Evolutionary conservation across 2,797 vertebrate genomes (phyloP), one percentile per base, ranked within the genome.

Genomic region (Hypotaenidia okinawae): DNA sequence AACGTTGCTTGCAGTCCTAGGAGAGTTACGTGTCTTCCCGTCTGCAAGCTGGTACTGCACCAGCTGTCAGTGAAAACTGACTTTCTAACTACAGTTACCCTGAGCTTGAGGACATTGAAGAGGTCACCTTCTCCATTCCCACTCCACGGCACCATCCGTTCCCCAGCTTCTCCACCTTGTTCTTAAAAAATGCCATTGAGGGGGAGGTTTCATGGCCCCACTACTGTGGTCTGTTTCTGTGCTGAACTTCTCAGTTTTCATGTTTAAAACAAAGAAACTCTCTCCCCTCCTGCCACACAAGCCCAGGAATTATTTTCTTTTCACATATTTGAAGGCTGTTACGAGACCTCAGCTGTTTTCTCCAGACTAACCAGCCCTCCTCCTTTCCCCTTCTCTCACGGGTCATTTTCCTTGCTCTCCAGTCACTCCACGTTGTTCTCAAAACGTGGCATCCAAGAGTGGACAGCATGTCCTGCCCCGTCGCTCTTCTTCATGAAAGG

Each of bases 401-500:
- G 73, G 45, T 30, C 16, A 24, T 64, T 43, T 59, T 59, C 43
- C 3, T n/a, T 22, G 19, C 32, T 28, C 64, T 57, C 79, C 43
- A 14, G 51, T 10, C 12, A 3, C 47, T 47, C 23, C 49, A 1
- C 4, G 13, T n/a, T 32, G 19, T 51, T 23, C 39, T 55, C 55
- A 25, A 45, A 51, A n/a, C 0, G 2, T 22, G 6, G 49, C 3
- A 1, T 17, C 55, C 14, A 15, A 16, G 39, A 0, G 30, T 15
- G 49, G 47, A 15, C 0, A 1, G 21, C 0, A 8, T 6, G 15
- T 64, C 72, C n/a, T 8, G 23, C 43, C 28, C 7, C 0, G 3
- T 51, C 35, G 43, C 14, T 3, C 41, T 35, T 21, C 54, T 33
- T 27, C 5, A 41, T 9, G 43, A 77, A 57, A 70, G 27, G 25